Percentiles rank a stretch among this genome's conserved stretches.
Conservation (phyloP, 2,113 vertebrate genomes). For the Clinocottus analis region DNA sequence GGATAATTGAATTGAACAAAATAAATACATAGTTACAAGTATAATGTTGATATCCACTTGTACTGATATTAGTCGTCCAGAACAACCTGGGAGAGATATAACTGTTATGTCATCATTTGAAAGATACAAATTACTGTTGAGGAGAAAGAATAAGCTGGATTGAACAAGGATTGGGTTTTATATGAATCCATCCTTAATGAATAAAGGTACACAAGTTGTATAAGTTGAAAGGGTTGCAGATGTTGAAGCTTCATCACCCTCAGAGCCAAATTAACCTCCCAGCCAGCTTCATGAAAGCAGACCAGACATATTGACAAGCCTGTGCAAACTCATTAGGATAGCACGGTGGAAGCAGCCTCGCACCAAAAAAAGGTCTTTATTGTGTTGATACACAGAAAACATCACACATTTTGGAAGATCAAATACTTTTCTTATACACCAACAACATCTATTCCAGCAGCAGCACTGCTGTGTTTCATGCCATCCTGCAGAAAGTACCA, state of each 20-base stretch:
- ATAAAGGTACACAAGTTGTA: background rate
- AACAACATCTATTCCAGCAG: slow-evolving; percentile 18
- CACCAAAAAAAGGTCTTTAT: background rate
- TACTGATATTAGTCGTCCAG: background rate
- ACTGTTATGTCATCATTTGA: background rate
- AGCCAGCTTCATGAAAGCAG: slow-evolving; percentile 36
- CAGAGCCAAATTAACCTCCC: slow-evolving; percentile 34
- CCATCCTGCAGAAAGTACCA: too few relatives aligned
- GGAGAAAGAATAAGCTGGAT: background rate
- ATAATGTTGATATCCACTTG: background rate
- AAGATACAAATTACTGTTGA: background rate
- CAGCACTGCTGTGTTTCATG: too few relatives aligned
- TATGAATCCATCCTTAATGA: slow-evolving; percentile 16
- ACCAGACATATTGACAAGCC: slow-evolving; percentile 26
- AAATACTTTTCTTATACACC: slow-evolving; percentile 8
- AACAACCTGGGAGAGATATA: background rate
- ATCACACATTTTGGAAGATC: slow-evolving; percentile 7
- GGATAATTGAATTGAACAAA: slow-evolving; percentile 24
- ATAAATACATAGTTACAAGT: slow-evolving; percentile 8
- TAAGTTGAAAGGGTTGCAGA: slow-evolving; percentile 10
- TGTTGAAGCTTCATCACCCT: slow-evolving; percentile 23
- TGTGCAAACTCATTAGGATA: slow-evolving; percentile 36
- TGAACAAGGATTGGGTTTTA: slow-evolving; percentile 1
- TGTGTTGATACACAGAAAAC: slow-evolving; percentile 1
- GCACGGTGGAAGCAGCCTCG: slow-evolving; percentile 10